Percentiles rank a stretch among this genome's conserved stretches.
Conservation (phyloP, 1,140 invertebrate species). For the Myzus persicae region DNA sequence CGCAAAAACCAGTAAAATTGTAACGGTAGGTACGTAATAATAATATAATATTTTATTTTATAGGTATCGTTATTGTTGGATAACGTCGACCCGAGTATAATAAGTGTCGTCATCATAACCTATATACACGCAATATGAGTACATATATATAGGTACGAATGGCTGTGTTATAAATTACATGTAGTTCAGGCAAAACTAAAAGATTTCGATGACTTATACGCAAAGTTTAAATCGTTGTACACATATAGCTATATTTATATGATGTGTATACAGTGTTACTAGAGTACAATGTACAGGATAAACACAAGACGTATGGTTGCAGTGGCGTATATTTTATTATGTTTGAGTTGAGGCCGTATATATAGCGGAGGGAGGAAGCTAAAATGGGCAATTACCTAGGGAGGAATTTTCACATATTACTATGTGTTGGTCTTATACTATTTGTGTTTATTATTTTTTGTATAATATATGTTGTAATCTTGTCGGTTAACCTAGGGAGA, state of each 20-base stretch:
- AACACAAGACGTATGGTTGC: background rate
- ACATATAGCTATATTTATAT: background rate
- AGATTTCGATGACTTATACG: background rate
- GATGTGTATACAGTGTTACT: background rate
- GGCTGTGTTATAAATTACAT: background rate
- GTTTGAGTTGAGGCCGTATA: background rate
- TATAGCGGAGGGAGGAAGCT: background rate
- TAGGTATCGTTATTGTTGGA: background rate
- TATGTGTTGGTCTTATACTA: background rate
- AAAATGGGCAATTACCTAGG: background rate
- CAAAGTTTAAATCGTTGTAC: background rate
- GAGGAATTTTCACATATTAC: background rate
- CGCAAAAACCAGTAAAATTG: conserved; percentile 62
- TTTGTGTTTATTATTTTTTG: background rate
- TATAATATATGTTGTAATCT: background rate
- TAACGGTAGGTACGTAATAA: background rate
- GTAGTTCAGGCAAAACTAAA: background rate
- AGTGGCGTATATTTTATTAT: background rate
- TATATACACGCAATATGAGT: background rate
- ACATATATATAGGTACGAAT: background rate
- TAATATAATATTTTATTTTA: background rate
- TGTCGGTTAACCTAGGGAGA: background rate
- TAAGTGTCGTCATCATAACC: background rate
- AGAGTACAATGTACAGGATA: background rate
- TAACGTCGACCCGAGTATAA: background rate